Evolutionary conservation across 1,140 invertebrate genomes (phyloP).

Genomic region (Calosoma granatense): DNA sequence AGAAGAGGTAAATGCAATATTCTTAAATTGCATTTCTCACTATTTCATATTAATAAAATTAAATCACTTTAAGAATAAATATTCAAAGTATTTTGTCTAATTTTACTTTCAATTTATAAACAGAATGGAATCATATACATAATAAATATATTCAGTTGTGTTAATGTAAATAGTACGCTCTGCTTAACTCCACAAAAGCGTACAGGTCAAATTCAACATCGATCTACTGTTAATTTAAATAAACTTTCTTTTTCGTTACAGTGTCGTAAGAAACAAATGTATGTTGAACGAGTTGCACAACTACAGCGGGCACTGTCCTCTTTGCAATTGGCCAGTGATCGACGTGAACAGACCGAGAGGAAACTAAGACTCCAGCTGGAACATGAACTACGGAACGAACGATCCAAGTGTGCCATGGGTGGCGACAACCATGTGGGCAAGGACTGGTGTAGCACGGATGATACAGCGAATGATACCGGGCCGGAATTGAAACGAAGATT

Average conservation of each 20-base stretch:
- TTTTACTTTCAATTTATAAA: too few relatives aligned
- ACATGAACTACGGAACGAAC: slow-evolving; percentile 61
- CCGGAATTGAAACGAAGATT: slow-evolving; percentile 55
- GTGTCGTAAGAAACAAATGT: slow-evolving; percentile 73
- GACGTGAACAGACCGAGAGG: slow-evolving; percentile 73
- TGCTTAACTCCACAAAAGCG: too few relatives aligned
- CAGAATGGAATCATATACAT: background rate
- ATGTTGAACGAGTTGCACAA: slow-evolving; percentile 74
- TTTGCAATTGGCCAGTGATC: slow-evolving; percentile 70
- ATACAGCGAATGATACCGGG: slow-evolving; percentile 42
- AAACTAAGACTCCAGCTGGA: slow-evolving; percentile 71
- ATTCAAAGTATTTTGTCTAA: too few relatives aligned
- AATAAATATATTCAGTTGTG: background rate
- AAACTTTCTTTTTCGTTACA: slow-evolving; percentile 29
- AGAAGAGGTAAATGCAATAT: slow-evolving; percentile 73
- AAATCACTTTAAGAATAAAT: too few relatives aligned
- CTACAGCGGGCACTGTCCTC: slow-evolving; percentile 75
- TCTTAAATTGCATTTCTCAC: too few relatives aligned
- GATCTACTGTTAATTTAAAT: too few relatives aligned
- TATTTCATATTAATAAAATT: too few relatives aligned
- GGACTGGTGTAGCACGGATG: slow-evolving; percentile 27
- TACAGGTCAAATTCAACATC: too few relatives aligned
- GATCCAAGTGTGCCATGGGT: slow-evolving; percentile 35
- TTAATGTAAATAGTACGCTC: too few relatives aligned
- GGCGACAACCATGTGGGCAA: slow-evolving; percentile 16